Percentiles rank a stretch among this genome's conserved stretches.
phyloP scores from a whole-genome alignment of 2,113 vertebrate species.

The Pyrgilauda ruficollis region DNA sequence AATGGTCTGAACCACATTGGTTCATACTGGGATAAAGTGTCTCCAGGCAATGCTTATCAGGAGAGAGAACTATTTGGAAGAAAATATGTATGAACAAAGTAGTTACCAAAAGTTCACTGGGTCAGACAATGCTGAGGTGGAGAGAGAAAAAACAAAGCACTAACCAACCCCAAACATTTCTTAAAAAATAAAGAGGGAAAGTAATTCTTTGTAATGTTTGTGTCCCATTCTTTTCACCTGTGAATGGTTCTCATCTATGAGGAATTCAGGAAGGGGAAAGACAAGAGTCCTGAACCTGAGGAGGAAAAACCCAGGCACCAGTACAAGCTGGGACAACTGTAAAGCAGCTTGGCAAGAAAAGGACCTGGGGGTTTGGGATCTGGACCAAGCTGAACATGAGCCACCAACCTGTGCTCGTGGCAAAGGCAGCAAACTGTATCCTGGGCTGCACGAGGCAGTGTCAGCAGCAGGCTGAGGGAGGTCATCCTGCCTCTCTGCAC shows the following conservation, averaged over 20 bases:
- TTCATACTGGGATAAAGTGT: neutral
- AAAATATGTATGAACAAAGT: neutral
- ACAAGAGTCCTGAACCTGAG: neutral
- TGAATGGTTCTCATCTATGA: neutral
- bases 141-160: neutral
- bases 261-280: neutral
- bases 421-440: neutral
- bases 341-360: neutral
- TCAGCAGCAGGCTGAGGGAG: neutral
- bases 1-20: neutral
- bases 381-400: neutral
- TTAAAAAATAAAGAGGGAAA: neutral
- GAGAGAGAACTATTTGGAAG: neutral
- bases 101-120: neutral
- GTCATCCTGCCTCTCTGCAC: neutral
- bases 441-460: neutral
- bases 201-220: neutral
- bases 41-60: neutral
- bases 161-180: neutral
- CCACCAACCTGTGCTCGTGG: neutral
- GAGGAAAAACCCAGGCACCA: neutral
- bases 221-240: neutral
- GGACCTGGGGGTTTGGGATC: neutral
- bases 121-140: neutral
- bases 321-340: neutral